Percentiles rank a stretch among this genome's conserved stretches.
Evolutionary conservation across 1,140 invertebrate genomes (phyloP).

Genomic region (Pseudobourletiella spinata): DNA sequence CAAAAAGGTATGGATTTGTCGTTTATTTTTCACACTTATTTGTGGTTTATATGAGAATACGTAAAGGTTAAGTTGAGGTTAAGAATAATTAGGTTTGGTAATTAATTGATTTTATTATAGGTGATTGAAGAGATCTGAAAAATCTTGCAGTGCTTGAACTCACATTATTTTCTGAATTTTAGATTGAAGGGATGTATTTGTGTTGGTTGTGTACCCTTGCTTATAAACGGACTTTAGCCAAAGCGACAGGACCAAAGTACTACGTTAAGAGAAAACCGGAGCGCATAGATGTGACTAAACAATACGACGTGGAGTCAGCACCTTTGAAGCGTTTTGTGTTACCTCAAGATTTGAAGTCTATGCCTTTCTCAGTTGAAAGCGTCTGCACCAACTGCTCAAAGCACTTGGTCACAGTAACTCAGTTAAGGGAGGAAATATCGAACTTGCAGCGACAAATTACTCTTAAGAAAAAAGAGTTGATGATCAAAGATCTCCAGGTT

Average conservation of each 20-base stretch:
- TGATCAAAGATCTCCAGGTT: slow-evolving; percentile 86
- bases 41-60: too few species aligned
- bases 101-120: too few species aligned
- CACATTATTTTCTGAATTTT: too few species aligned
- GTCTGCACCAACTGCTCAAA: too few species aligned
- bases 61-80: too few species aligned
- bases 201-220: slow-evolving; percentile 95
- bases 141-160: too few species aligned
- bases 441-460: slow-evolving; percentile 79
- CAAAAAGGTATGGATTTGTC: slow-evolving; percentile 71
- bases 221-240: slow-evolving; percentile 82
- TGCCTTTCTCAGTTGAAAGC: too few species aligned
- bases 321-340: background rate
- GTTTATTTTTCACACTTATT: too few species aligned
- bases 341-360: slow-evolving; percentile 26
- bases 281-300: slow-evolving; percentile 36
- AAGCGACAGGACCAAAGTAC: too few species aligned
- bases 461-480: slow-evolving; percentile 73
- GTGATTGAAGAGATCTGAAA: too few species aligned
- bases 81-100: too few species aligned
- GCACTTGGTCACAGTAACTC: slow-evolving; percentile 36
- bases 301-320: background rate
- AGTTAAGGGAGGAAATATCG: slow-evolving; percentile 83
- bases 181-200: slow-evolving; percentile 89
- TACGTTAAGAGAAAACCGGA: slow-evolving; percentile 43